phyloP scores from a whole-genome alignment of 1,140 invertebrate species.

The Eciton burchellii region DNA sequence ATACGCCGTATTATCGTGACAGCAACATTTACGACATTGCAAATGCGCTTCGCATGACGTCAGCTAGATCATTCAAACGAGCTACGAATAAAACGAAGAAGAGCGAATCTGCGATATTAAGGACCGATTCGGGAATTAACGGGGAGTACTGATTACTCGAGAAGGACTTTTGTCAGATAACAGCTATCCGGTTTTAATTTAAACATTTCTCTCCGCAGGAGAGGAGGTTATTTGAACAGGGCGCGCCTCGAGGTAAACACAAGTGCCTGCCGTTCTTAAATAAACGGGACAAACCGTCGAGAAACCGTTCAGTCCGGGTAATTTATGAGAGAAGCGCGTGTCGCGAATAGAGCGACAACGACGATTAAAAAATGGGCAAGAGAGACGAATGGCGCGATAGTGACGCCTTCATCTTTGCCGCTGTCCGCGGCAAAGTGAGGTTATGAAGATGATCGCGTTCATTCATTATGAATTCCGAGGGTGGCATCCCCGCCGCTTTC shows the following conservation, averaged over 20 bases:
- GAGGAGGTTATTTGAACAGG: too few relatives aligned
- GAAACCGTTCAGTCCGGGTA: not conserved
- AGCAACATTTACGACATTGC: not conserved
- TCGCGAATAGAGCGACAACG: constrained; percentile 10
- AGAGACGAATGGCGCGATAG: too few relatives aligned
- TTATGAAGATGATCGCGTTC: constrained; percentile 65
- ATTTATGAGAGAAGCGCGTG: not conserved
- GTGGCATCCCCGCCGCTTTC: not conserved
- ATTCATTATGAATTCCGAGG: constrained; percentile 60
- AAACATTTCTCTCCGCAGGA: too few relatives aligned
- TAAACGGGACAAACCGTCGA: too few relatives aligned
- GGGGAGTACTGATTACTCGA: too few relatives aligned
- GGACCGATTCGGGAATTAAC: too few relatives aligned
- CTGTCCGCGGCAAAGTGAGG: constrained; percentile 52
- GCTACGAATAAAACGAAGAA: not conserved
- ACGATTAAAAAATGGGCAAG: not conserved
- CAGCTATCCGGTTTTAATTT: too few relatives aligned
- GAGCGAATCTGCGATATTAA: too few relatives aligned
- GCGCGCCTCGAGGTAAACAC: too few relatives aligned
- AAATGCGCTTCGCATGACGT: not conserved
- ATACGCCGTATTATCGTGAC: too few relatives aligned
- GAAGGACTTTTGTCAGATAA: too few relatives aligned
- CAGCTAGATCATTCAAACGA: not conserved
- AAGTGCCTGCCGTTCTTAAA: too few relatives aligned
- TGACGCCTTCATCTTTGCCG: constrained; percentile 18